A percentile compares a stretch with the other conserved stretches of the same genome.
Conservation (phyloP, 1,140 invertebrate species). For the Drosophila burlai region DNA sequence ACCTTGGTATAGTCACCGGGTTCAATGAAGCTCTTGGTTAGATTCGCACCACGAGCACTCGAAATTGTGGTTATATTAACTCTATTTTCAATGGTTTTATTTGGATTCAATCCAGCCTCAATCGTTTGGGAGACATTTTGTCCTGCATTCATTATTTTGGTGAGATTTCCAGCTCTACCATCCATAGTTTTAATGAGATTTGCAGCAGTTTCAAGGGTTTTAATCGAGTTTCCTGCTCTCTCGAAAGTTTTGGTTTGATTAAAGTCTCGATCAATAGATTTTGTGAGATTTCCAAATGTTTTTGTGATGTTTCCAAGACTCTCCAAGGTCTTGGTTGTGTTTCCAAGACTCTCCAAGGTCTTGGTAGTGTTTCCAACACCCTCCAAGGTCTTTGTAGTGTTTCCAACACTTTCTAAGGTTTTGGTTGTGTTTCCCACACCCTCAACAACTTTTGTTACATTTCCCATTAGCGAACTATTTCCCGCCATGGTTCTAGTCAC, state of each 20-base stretch:
- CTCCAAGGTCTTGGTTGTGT: slow-evolving; percentile 21
- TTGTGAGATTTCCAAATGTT: slow-evolving; percentile 9
- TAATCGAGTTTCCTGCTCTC: slow-evolving; percentile 1
- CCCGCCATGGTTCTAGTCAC: slow-evolving; percentile 3
- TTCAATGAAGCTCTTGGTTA: slow-evolving; percentile 35
- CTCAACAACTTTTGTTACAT: slow-evolving; percentile 12
- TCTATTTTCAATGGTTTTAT: slow-evolving; percentile 33
- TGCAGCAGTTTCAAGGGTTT: slow-evolving; percentile 9
- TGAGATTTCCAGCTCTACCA: slow-evolving; percentile 1
- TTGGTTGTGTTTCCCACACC: slow-evolving; percentile 7
- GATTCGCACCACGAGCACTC: slow-evolving; percentile 1
- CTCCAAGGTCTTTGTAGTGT: neutral
- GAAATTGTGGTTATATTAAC: neutral
- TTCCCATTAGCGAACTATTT: neutral
- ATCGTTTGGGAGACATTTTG: slow-evolving; percentile 3
- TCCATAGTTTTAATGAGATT: slow-evolving; percentile 18
- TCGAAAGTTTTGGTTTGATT: slow-evolving; percentile 6
- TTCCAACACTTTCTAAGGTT: neutral
- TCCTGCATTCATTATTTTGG: slow-evolving; percentile 1
- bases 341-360: slow-evolving; percentile 7
- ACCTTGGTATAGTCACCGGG: slow-evolving; percentile 30
- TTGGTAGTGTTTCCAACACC: slow-evolving; percentile 22
- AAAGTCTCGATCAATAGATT: neutral
- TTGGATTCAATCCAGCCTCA: slow-evolving; percentile 4
- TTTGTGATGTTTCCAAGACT: slow-evolving; percentile 6